Conservation (phyloP, 2,797 vertebrate species). For the Falco biarmicus region DNA sequence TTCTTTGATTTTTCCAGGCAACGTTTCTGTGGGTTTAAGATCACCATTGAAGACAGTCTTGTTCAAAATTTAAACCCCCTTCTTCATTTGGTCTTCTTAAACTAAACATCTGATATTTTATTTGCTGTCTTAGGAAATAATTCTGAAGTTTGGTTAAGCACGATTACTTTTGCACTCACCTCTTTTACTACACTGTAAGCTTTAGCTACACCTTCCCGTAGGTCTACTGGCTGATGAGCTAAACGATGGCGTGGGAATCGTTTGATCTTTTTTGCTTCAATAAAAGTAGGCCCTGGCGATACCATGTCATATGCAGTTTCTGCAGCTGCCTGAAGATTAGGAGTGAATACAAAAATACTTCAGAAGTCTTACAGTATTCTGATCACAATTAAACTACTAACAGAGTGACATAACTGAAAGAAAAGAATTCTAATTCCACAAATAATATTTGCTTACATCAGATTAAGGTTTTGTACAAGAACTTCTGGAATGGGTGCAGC, state of each 20-base stretch:
- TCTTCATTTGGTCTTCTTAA: neutral
- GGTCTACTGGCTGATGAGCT: constrained; percentile 94
- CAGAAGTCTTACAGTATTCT: neutral
- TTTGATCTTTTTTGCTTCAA: constrained; percentile 87
- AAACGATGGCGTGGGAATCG: constrained; percentile 89
- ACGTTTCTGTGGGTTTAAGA: neutral
- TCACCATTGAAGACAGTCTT: neutral
- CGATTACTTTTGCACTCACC: constrained; percentile 74
- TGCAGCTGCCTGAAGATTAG: constrained; percentile 87
- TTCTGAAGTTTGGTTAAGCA: neutral
- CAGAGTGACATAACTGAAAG: neutral
- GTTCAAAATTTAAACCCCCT: neutral
- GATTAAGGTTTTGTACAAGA: neutral
- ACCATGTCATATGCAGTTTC: constrained; percentile 99
- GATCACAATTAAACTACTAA: neutral
- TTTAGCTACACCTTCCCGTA: constrained; percentile 97
- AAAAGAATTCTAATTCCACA: neutral
- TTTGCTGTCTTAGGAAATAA: neutral
- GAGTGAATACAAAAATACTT: neutral
- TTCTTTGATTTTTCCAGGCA: neutral
- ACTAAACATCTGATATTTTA: neutral
- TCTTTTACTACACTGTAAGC: constrained; percentile 97
- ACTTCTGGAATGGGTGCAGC: neutral
- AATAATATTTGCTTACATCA: neutral
- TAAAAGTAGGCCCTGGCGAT: constrained; percentile 90